These are phyloP conservation scores for Oeneis ivallda DNA, from an alignment of 2,888 invertebrate genomes.

Conservation along the genomic window DNA sequence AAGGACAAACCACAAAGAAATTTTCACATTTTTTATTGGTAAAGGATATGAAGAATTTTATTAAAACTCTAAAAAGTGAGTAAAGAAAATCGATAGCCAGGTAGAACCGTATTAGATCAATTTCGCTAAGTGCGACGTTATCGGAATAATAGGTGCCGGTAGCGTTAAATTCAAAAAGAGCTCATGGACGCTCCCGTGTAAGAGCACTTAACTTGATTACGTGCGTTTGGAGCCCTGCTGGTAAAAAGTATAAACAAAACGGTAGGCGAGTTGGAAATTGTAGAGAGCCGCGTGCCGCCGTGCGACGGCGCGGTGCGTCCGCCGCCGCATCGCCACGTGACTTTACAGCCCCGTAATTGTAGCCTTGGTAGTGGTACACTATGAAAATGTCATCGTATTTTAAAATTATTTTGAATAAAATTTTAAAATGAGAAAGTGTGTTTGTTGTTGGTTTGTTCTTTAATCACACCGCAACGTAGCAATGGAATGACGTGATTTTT, in stretches of 20 bases:
- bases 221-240: slow-evolving; percentile 56
- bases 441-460: too few relatives aligned
- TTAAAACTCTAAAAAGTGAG: background rate
- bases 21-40: too few relatives aligned
- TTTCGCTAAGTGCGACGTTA: slow-evolving; percentile 67
- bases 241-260: slow-evolving; percentile 53
- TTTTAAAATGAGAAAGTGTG: too few relatives aligned
- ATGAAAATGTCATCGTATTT: slow-evolving; percentile 43
- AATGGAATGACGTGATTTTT: too few relatives aligned
- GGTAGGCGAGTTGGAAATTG: slow-evolving; percentile 39
- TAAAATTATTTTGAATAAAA: background rate
- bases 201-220: slow-evolving; percentile 82
- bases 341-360: slow-evolving; percentile 57
- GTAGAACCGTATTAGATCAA: slow-evolving; percentile 37
- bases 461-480: too few relatives aligned
- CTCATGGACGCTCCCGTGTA: slow-evolving; percentile 63
- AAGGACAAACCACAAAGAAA: too few relatives aligned
- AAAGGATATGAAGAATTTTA: background rate
- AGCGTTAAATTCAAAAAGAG: slow-evolving; percentile 71
- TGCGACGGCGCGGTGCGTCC: slow-evolving; percentile 49
- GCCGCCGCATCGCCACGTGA: slow-evolving; percentile 51
- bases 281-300: slow-evolving; percentile 42
- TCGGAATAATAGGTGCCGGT: slow-evolving; percentile 53
- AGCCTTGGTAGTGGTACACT: slow-evolving; percentile 46
- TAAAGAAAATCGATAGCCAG: slow-evolving; percentile 26